These are phyloP conservation scores for Enteromius mattozi DNA, from an alignment of 2,797 vertebrate species.

Conservation along the genomic window DNA sequence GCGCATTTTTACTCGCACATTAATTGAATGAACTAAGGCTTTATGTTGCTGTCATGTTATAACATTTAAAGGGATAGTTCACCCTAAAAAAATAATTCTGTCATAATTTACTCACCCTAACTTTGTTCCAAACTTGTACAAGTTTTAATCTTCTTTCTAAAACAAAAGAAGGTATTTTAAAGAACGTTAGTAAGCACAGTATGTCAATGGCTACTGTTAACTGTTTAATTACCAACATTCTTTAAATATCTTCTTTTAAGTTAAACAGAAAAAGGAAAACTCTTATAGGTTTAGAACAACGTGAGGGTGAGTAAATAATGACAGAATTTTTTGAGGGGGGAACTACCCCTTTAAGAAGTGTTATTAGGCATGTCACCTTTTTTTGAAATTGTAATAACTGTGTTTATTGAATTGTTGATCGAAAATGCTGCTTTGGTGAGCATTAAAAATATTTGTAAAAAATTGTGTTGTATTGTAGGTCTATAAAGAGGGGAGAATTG, in stretches of 20 bases:
- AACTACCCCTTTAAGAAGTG: too few species aligned
- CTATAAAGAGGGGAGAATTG: constrained; percentile 82
- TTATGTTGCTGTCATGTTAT: neutral
- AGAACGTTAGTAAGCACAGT: neutral
- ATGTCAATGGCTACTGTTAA: neutral
- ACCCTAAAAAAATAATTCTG: neutral
- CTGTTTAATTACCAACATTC: neutral
- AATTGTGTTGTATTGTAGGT: constrained; percentile 71
- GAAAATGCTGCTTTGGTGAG: neutral
- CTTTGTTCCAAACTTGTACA: neutral
- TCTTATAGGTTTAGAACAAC: too few species aligned
- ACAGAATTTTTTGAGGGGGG: too few species aligned
- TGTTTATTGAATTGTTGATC: neutral
- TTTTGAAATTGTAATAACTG: too few species aligned
- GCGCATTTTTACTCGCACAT: neutral
- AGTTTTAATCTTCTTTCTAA: neutral
- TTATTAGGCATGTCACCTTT: too few species aligned
- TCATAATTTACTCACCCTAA: neutral
- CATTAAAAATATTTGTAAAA: neutral
- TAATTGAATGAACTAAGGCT: neutral
- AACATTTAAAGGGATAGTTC: neutral
- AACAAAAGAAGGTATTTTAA: neutral
- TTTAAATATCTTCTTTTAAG: neutral
- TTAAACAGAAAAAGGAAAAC: too few species aligned
- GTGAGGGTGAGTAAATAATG: too few species aligned